Percentiles rank a stretch among this genome's conserved stretches.
Evolutionary conservation across 1,140 invertebrate species (phyloP).

Genomic region (Pachypeltis micranthus): DNA sequence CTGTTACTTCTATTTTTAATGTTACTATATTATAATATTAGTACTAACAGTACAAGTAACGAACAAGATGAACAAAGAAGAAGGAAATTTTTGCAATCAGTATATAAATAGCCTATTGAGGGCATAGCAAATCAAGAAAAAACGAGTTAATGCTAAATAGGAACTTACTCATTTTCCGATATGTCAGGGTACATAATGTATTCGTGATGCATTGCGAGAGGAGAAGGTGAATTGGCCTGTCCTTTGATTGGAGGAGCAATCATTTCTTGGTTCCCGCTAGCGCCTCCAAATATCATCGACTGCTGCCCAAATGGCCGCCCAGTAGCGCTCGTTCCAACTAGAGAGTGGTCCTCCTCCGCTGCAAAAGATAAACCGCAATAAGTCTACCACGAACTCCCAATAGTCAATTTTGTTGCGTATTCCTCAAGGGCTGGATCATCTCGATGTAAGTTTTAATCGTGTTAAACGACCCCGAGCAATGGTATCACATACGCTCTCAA

Average conservation of each 20-base stretch:
- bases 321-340: slow-evolving; percentile 4
- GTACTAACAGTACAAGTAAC: too few species aligned
- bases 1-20: too few species aligned
- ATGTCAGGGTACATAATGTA: slow-evolving; percentile 30
- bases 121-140: background rate
- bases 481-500: too few species aligned
- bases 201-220: slow-evolving; percentile 21
- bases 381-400: too few species aligned
- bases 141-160: background rate
- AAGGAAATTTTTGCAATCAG: background rate
- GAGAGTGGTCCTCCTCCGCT: slow-evolving; percentile 27
- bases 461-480: too few species aligned
- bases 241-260: background rate
- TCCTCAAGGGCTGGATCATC: too few species aligned
- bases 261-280: background rate
- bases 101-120: background rate
- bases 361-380: too few species aligned
- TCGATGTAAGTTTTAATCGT: too few species aligned
- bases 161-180: slow-evolving; percentile 42
- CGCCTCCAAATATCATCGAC: background rate
- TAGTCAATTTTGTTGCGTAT: too few species aligned
- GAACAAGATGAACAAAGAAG: background rate
- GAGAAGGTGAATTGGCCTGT: slow-evolving; percentile 16
- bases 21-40: too few species aligned
- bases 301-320: background rate